phyloP scores from a whole-genome alignment of 1,140 invertebrate species.

The Pogonognathellus flavescens region DNA sequence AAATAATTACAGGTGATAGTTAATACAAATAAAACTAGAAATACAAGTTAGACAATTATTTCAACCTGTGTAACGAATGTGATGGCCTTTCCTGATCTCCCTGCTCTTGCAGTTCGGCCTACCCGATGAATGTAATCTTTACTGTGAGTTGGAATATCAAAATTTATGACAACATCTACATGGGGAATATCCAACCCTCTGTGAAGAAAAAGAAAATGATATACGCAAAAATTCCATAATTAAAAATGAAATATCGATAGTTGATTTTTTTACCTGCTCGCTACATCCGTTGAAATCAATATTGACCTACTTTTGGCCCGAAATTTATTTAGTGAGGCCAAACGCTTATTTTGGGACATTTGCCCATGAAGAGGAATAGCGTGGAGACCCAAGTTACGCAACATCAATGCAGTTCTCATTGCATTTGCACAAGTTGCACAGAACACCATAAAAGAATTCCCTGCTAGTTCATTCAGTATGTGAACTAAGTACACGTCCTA shows the following conservation, averaged over 20 bases:
- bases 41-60: neutral
- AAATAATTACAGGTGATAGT: neutral
- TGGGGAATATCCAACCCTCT: conserved; percentile 98
- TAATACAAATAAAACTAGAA: neutral
- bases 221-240: neutral
- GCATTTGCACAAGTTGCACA: conserved; percentile 95
- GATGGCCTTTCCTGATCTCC: conserved; percentile 85
- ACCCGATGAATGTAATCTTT: conserved; percentile 98
- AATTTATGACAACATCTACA: conserved; percentile 97
- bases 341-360: conserved; percentile 94
- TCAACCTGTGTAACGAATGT: conserved; percentile 85
- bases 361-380: conserved; percentile 98
- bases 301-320: conserved; percentile 88
- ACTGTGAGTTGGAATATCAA: conserved; percentile 95
- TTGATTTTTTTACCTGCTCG: conserved; percentile 81
- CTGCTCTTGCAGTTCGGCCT: conserved; percentile 95
- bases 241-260: neutral
- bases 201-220: conserved; percentile 45
- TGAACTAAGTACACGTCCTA: conserved; percentile 97
- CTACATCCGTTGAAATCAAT: conserved; percentile 97
- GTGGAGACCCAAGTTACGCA: conserved; percentile 88
- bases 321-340: conserved; percentile 93
- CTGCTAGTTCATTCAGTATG: conserved; percentile 94
- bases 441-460: conserved; percentile 98
- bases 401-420: conserved; percentile 86